A percentile compares a stretch with the other conserved stretches of the same genome.
These are phyloP conservation scores for Coenonympha glycerion DNA, from an alignment of 2,888 invertebrate genomes.

Conservation along the genomic window DNA sequence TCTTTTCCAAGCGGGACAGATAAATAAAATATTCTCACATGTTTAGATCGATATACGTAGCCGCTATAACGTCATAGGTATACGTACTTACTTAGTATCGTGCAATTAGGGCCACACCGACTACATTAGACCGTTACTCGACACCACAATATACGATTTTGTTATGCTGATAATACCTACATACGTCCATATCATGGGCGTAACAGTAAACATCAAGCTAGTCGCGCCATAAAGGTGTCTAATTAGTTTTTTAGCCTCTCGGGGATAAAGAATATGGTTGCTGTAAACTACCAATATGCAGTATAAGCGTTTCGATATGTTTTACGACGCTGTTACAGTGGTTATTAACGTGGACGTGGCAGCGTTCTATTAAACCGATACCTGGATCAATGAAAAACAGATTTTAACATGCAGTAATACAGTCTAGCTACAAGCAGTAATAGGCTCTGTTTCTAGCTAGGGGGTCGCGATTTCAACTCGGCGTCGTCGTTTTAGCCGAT, in stretches of 20 bases:
- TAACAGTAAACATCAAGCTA: constrained; percentile 2
- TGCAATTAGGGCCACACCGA: not conserved
- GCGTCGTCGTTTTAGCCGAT: no score
- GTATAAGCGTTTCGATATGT: constrained; percentile 10
- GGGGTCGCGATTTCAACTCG: no score
- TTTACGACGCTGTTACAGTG: constrained; percentile 6
- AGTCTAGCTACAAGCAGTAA: no score
- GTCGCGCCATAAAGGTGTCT: not conserved
- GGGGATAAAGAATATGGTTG: constrained; percentile 2
- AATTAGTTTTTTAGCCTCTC: not conserved
- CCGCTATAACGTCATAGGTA: not conserved
- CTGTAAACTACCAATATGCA: constrained; percentile 8
- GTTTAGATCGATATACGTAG: not conserved
- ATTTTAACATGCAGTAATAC: no score
- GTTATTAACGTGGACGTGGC: not conserved
- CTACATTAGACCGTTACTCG: not conserved
- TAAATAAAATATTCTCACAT: no score
- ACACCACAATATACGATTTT: not conserved
- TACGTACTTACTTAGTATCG: not conserved
- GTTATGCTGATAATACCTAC: not conserved
- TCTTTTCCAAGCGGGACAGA: no score
- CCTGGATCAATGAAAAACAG: not conserved
- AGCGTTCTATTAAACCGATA: not conserved
- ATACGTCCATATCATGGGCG: not conserved
- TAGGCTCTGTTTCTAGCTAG: no score